These are phyloP conservation scores for Nipponacmea schrenckii DNA, from an alignment of 2,888 invertebrate species.

Conservation along the genomic window DNA sequence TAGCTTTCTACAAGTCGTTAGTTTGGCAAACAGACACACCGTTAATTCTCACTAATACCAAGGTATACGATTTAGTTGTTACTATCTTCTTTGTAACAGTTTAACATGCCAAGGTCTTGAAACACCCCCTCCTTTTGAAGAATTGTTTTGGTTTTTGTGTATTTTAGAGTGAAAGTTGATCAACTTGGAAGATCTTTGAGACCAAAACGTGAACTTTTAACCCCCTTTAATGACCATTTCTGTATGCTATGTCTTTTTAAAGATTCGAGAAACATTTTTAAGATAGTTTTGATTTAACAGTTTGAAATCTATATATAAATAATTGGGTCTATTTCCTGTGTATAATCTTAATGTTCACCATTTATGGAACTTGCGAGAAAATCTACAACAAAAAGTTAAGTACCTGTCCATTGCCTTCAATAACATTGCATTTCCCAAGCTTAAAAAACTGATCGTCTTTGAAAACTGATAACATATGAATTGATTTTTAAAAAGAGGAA, in stretches of 20 bases:
- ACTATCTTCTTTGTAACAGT: slow-evolving; percentile 1
- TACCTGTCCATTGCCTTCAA: no score
- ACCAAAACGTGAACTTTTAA: background rate
- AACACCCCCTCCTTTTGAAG: background rate
- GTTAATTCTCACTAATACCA: slow-evolving; percentile 5
- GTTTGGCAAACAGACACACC: background rate
- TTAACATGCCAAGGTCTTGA: slow-evolving; percentile 5
- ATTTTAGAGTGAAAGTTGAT: background rate
- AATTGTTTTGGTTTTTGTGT: slow-evolving; percentile 8
- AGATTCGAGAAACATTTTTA: no score
- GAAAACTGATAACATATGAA: no score
- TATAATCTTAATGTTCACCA: no score
- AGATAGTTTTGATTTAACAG: no score
- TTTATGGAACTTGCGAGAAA: no score
- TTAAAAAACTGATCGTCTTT: no score
- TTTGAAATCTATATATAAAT: no score
- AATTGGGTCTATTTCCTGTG: no score
- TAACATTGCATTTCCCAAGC: no score
- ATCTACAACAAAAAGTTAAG: no score
- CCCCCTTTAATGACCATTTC: background rate
- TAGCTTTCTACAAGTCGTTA: slow-evolving; percentile 6
- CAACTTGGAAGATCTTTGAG: slow-evolving; percentile 1
- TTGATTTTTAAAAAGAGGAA: no score
- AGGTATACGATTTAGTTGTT: slow-evolving; percentile 5
- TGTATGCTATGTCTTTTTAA: background rate